phyloP scores from a whole-genome alignment of 2,113 vertebrate species.

The Brachyhypopomus occidentalis region DNA sequence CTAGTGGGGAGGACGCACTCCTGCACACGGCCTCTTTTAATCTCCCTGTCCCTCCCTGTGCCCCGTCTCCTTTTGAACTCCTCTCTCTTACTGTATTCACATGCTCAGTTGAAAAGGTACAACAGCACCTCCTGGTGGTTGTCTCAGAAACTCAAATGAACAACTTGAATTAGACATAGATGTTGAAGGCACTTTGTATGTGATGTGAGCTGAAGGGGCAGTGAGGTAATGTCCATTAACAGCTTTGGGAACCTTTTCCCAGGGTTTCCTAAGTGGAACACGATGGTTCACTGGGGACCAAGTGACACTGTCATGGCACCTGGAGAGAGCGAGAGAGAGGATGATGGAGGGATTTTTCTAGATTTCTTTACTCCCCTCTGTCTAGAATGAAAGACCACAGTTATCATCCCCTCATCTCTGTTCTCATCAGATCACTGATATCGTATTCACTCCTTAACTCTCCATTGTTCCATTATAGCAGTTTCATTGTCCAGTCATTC shows the following conservation, averaged over 20 bases:
- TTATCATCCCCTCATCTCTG: constrained; percentile 28
- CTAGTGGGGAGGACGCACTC: constrained; percentile 62
- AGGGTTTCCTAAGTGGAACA: constrained; percentile 1
- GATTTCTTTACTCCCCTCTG: constrained; percentile 28
- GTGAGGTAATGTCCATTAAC: constrained; percentile 10
- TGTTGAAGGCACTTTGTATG: constrained; percentile 11
- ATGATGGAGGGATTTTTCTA: constrained; percentile 10
- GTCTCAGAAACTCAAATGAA: constrained; percentile 57
- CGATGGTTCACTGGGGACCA: background rate
- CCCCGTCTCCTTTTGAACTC: constrained; percentile 46
- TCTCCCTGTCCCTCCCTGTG: constrained; percentile 54
- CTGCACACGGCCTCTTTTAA: constrained; percentile 53
- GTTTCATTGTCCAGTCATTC: constrained; percentile 24
- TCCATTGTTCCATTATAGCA: constrained; percentile 13
- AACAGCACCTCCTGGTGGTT: constrained; percentile 60
- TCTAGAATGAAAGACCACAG: constrained; percentile 33
- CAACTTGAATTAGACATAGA: constrained; percentile 19
- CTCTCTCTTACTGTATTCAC: constrained; percentile 12
- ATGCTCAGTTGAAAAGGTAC: constrained; percentile 34
- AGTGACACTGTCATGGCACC: background rate
- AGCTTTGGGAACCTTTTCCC: constrained; percentile 18
- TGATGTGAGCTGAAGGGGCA: constrained; percentile 13
- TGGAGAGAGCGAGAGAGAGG: background rate
- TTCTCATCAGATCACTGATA: constrained; percentile 27
- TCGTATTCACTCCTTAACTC: constrained; percentile 29